Percentiles rank a stretch among this genome's conserved stretches.
phyloP scores from a whole-genome alignment of 1,140 invertebrate species.

The Drosophila cardini region DNA sequence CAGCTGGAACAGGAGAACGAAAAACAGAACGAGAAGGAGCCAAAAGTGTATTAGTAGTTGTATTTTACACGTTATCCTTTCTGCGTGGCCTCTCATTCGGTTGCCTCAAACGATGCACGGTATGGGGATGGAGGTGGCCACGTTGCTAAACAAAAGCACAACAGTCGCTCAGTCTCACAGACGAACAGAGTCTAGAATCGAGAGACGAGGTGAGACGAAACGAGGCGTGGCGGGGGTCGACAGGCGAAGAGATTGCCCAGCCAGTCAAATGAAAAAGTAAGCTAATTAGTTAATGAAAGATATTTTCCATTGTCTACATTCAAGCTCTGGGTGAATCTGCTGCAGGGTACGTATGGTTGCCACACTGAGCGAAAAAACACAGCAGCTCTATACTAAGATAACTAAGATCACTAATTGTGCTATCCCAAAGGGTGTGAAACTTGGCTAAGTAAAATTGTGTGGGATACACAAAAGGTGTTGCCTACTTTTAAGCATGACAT shows the following conservation, averaged over 20 bases:
- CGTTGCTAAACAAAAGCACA: conserved; percentile 62
- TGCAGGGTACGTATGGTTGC: not conserved
- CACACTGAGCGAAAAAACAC: not conserved
- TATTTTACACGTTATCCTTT: conserved; percentile 81
- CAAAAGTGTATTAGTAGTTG: conserved; percentile 67
- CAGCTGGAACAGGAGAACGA: conserved; percentile 7
- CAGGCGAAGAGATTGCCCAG: conserved; percentile 50
- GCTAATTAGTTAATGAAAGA: conserved; percentile 83
- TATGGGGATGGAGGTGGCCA: not conserved
- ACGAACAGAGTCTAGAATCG: too few species aligned
- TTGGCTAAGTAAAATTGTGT: conserved; percentile 7
- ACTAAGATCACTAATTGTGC: not conserved
- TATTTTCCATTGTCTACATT: conserved; percentile 73
- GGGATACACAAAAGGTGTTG: not conserved
- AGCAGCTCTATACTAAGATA: not conserved
- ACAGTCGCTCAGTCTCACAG: conserved; percentile 26
- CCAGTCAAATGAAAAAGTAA: conserved; percentile 69
- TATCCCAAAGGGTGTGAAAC: conserved; percentile 12
- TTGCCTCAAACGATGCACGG: not conserved
- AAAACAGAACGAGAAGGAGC: not conserved
- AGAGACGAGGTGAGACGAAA: too few species aligned
- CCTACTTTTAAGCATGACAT: conserved; percentile 4
- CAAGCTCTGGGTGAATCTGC: not conserved
- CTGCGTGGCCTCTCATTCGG: conserved; percentile 17
- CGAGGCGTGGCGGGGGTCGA: not conserved